Conservation (phyloP, 2,797 vertebrate genomes). For the Danio albolineatus region DNA sequence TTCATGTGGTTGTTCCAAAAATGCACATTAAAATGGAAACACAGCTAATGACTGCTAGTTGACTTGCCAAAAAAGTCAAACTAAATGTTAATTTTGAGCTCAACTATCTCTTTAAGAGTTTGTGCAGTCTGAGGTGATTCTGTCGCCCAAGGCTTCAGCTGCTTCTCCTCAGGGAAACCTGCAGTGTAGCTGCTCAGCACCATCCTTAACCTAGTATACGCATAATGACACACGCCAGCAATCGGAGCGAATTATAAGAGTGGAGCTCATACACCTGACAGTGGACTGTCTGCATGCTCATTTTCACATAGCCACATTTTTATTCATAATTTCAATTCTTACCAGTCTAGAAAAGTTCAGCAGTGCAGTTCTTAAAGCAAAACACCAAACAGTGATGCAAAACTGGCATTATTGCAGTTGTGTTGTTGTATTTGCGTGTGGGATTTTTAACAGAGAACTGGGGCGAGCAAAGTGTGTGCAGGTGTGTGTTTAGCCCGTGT, state of each 20-base stretch:
- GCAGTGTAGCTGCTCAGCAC: not conserved
- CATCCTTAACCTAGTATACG: not conserved
- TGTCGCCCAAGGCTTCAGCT: constrained; percentile 35
- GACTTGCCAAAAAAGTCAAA: not conserved
- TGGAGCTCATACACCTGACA: not conserved
- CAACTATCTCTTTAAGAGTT: constrained; percentile 3
- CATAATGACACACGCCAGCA: not conserved
- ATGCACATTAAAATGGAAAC: no score
- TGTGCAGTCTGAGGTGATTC: constrained; percentile 23
- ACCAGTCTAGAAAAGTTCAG: not conserved
- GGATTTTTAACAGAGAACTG: not conserved
- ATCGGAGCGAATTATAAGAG: not conserved
- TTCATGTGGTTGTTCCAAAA: no score
- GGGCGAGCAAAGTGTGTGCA: constrained; percentile 14
- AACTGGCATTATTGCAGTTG: not conserved
- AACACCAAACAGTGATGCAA: not conserved
- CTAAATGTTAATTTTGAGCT: not conserved
- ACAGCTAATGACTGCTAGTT: no score
- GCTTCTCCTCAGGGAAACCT: constrained; percentile 22
- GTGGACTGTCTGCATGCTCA: not conserved
- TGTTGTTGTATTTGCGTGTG: not conserved
- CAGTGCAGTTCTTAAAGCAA: not conserved
- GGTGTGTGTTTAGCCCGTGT: constrained; percentile 30
- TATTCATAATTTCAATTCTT: not conserved
- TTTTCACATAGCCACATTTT: not conserved